A percentile compares a stretch with the other conserved stretches of the same genome.
Evolutionary conservation across 2,888 invertebrate species (phyloP).

Genomic region (Arrhopalites spinosus): DNA sequence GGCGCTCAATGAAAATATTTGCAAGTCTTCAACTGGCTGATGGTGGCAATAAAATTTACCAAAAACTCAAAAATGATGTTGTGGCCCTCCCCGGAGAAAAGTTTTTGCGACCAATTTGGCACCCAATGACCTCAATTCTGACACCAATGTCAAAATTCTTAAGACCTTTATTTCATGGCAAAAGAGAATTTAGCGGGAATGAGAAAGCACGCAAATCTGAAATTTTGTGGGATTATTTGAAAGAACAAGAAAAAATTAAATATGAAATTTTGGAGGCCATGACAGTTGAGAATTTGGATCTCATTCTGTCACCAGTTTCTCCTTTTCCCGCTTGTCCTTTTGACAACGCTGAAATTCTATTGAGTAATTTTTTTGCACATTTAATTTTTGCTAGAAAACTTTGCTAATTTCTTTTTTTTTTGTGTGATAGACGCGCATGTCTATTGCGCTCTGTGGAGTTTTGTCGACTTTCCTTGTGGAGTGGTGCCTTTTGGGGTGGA

Average conservation of each 20-base stretch:
- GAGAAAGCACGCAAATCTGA: neutral
- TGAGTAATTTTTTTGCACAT: too few species aligned
- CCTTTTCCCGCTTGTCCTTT: conserved; percentile 15
- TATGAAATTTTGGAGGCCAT: conserved; percentile 18
- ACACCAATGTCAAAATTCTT: too few species aligned
- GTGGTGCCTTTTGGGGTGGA: conserved; percentile 45
- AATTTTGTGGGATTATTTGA: conserved; percentile 16
- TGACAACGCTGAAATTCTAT: neutral
- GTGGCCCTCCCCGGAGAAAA: conserved; percentile 6
- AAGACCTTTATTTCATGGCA: neutral
- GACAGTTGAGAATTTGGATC: conserved; percentile 5
- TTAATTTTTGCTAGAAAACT: too few species aligned
- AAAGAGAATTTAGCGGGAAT: conserved; percentile 9
- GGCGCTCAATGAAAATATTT: conserved; percentile 1
- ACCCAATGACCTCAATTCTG: too few species aligned
- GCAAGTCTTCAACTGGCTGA: conserved; percentile 2
- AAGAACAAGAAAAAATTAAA: neutral
- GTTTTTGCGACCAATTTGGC: neutral
- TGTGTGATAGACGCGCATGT: too few species aligned
- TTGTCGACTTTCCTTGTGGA: conserved; percentile 42
- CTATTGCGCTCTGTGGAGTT: conserved; percentile 53
- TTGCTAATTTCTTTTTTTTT: too few species aligned
- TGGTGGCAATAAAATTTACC: conserved; percentile 22
- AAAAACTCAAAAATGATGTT: conserved; percentile 18
- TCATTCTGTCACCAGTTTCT: conserved; percentile 11